These are phyloP conservation scores for Zaprionus africanus DNA, from an alignment of 1,140 invertebrate species.

Conservation along the genomic window DNA sequence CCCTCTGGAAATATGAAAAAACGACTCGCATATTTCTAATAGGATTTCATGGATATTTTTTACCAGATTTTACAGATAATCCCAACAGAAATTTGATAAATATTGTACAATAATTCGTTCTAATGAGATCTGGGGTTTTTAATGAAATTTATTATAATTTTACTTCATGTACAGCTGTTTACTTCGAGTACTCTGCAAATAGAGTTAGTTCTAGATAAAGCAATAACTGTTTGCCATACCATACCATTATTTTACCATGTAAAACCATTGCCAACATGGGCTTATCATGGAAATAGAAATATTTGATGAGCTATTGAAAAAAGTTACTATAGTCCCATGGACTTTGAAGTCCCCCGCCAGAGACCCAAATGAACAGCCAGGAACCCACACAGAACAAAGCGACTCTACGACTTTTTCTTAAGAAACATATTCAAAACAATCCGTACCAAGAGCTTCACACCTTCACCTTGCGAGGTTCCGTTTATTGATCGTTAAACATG, in stretches of 20 bases:
- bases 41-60: neutral
- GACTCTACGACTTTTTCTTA: slow-evolving; percentile 43
- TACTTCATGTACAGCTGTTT: slow-evolving; percentile 64
- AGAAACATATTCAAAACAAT: slow-evolving; percentile 55
- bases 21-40: neutral
- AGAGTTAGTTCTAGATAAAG: slow-evolving; percentile 51
- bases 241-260: slow-evolving; percentile 7
- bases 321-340: slow-evolving; percentile 42
- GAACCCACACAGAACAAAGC: slow-evolving; percentile 52
- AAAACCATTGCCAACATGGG: slow-evolving; percentile 16
- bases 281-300: slow-evolving; percentile 34
- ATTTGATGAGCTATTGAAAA: slow-evolving; percentile 40
- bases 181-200: slow-evolving; percentile 74
- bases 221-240: slow-evolving; percentile 66
- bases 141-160: slow-evolving; percentile 22
- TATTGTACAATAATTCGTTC: slow-evolving; percentile 8
- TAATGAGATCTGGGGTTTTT: slow-evolving; percentile 78
- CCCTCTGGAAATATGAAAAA: slow-evolving; percentile 1
- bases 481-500: slow-evolving; percentile 82
- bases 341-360: slow-evolving; percentile 68
- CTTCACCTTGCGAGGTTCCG: slow-evolving; percentile 32
- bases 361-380: neutral
- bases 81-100: slow-evolving; percentile 23
- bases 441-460: slow-evolving; percentile 26
- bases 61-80: neutral